Percentiles rank a stretch among this genome's conserved stretches.
phyloP scores from a whole-genome alignment of 2,888 invertebrate species.

The Ellobium chinense region DNA sequence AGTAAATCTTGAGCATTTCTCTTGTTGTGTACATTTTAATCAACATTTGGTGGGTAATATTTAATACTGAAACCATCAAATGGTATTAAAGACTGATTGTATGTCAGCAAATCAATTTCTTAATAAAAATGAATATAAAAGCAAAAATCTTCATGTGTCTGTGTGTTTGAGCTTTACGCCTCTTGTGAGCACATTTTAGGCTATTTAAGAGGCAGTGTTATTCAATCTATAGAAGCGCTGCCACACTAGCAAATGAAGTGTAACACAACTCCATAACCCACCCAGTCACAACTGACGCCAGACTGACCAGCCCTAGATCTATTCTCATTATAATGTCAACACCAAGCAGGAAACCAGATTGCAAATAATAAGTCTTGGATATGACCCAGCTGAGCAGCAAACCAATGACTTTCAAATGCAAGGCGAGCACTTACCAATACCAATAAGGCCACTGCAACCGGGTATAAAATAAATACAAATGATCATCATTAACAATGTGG shows the following conservation, averaged over 20 bases:
- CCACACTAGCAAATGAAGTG: not conserved
- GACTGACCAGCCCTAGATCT: not conserved
- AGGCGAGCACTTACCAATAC: not conserved
- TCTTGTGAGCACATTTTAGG: not conserved
- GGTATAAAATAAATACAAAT: not conserved
- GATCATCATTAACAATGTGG: not conserved
- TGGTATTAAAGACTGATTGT: not conserved
- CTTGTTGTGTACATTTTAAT: not conserved
- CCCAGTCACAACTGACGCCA: not conserved
- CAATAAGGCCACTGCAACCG: not conserved
- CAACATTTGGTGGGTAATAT: not conserved
- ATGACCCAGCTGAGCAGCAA: not conserved
- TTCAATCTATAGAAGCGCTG: not conserved
- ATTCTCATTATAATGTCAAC: not conserved
- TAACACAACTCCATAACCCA: not conserved
- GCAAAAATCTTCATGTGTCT: no score
- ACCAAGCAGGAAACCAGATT: not conserved
- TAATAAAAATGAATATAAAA: no score
- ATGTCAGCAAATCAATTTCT: not conserved
- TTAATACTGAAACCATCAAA: not conserved
- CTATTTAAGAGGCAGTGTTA: not conserved
- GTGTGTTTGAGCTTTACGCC: not conserved
- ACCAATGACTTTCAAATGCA: not conserved
- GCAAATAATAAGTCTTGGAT: not conserved
- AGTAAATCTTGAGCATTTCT: not conserved